phyloP scores from a whole-genome alignment of 37 sponge, comb jelly and placozoan genomes.

The Ianthella basta region DNA sequence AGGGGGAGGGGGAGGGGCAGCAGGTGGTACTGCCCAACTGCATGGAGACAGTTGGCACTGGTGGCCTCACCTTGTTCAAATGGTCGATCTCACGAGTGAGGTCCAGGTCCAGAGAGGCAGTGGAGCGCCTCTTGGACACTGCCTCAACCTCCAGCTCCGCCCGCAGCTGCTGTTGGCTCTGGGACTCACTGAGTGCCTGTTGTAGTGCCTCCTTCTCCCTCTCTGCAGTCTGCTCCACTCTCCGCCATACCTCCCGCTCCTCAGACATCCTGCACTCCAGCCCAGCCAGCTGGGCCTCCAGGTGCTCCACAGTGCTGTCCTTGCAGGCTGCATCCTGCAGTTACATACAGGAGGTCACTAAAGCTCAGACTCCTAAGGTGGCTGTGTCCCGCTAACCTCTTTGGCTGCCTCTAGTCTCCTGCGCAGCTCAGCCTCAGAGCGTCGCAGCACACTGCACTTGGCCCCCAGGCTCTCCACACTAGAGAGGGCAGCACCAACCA shows the following conservation, averaged over 20 bases:
- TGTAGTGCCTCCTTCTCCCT: constrained; percentile 31
- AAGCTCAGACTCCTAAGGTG: no score
- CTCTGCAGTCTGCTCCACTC: constrained; percentile 36
- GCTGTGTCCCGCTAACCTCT: not conserved
- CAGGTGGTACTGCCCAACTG: not conserved
- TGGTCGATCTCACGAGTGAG: not conserved
- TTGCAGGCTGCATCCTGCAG: not conserved
- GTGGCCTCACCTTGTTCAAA: not conserved
- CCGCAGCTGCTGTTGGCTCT: not conserved
- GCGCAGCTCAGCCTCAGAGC: no score
- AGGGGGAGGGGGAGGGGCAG: no score
- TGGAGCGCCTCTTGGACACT: not conserved
- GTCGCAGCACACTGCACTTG: no score
- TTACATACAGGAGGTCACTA: not conserved
- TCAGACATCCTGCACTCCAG: not conserved
- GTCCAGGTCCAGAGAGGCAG: not conserved
- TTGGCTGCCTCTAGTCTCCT: no score
- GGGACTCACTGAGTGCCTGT: constrained; percentile 13
- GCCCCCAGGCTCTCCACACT: no score
- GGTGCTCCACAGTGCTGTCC: constrained; percentile 36
- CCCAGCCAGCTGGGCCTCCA: constrained; percentile 21
- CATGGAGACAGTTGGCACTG: constrained; percentile 7
- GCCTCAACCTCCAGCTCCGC: not conserved
- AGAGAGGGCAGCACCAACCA: no score
- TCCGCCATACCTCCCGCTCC: constrained; percentile 34